A percentile compares a stretch with the other conserved stretches of the same genome.
Conservation (phyloP, 2,113 vertebrate genomes). For the Ammospiza nelsoni region DNA sequence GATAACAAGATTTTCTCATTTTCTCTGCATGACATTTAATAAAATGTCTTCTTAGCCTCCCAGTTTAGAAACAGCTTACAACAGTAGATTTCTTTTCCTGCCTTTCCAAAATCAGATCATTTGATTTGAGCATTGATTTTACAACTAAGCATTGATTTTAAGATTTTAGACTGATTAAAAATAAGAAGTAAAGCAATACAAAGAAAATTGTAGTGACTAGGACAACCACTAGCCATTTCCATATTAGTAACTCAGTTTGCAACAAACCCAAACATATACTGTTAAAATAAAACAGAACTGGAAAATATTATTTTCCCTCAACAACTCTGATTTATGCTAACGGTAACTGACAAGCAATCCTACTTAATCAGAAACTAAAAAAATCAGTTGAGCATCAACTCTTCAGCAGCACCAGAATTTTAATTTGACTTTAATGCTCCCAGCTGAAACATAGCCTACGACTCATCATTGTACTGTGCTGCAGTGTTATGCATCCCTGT, state of each 20-base stretch:
- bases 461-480: not conserved
- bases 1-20: not conserved
- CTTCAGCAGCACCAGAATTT: not conserved
- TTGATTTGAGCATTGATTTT: not conserved
- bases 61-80: not conserved
- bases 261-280: not conserved
- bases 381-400: not conserved
- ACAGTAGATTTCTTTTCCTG: not conserved
- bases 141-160: not conserved
- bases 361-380: not conserved
- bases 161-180: not conserved
- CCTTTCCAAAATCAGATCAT: not conserved
- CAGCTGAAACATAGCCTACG: not conserved
- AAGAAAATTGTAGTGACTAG: not conserved
- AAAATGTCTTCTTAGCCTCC: not conserved
- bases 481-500: not conserved
- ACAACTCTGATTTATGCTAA: not conserved
- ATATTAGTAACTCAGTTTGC: not conserved
- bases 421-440: not conserved
- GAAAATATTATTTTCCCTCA: not conserved
- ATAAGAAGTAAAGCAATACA: not conserved
- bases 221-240: not conserved
- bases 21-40: not conserved
- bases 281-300: not conserved
- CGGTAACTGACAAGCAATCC: not conserved